Conservation (phyloP, 2,797 vertebrate species). For the Gymnothorax javanicus region DNA sequence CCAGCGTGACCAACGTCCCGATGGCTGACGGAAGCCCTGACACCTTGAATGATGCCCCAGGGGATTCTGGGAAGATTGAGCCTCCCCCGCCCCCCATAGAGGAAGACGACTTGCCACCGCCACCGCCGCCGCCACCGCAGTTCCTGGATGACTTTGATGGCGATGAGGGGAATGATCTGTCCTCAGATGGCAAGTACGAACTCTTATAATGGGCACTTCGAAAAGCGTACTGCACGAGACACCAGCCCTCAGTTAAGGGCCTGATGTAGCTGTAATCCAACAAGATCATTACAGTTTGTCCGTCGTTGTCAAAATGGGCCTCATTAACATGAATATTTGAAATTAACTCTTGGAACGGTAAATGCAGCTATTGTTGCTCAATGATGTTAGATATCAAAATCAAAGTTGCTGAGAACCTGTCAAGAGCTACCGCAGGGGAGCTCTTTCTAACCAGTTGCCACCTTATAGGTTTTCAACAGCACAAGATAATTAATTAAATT, state of each 20-base stretch:
- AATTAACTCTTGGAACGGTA: no score
- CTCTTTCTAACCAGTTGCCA: no score
- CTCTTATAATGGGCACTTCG: slow-evolving; percentile 41
- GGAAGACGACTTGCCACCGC: slow-evolving; percentile 51
- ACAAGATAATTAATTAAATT: no score
- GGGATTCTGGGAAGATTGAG: slow-evolving; percentile 61
- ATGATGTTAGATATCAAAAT: no score
- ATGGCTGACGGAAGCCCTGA: slow-evolving; percentile 64
- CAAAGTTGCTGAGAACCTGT: no score
- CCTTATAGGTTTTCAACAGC: no score
- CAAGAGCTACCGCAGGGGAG: no score
- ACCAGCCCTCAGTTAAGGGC: neutral
- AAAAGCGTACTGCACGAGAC: neutral
- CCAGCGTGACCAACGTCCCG: slow-evolving; percentile 55
- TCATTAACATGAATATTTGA: no score
- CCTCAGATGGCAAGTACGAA: slow-evolving; percentile 90
- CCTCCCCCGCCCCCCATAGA: slow-evolving; percentile 59
- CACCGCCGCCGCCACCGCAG: neutral
- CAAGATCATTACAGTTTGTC: no score
- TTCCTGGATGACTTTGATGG: slow-evolving; percentile 62
- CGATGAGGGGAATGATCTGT: slow-evolving; percentile 77
- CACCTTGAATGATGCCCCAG: slow-evolving; percentile 62
- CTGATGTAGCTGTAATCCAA: neutral
- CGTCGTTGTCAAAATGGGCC: no score
- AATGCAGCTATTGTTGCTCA: no score